Evolutionary conservation across 1,140 invertebrate genomes (phyloP), one percentile per base, ranked within the genome.

Genomic region (Panagrolaimus sp.): DNA sequence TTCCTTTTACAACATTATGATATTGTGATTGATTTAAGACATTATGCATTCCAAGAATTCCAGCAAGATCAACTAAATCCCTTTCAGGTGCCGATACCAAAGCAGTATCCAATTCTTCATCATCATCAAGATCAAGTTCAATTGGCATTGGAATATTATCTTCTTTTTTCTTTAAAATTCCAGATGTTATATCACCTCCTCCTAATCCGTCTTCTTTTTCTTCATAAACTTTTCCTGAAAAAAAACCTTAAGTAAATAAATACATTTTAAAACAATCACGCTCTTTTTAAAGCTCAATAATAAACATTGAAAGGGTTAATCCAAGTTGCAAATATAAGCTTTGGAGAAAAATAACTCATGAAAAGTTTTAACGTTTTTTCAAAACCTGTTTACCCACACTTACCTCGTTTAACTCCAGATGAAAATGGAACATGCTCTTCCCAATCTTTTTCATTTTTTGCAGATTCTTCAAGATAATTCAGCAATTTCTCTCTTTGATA

Each of bases 11-110:
- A 47, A 94, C 96, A 65, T 94, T 94, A 85, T 98, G 93, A 85
- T 96, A 99, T 85, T 99, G 96, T 84, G 96, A 94, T 88, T 98
- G 96, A 86, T 97, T 98, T 89, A 99, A 91, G 91, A 98, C 96
- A 64, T 94, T 97, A 86, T 98, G 95, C 87, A 99, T 96, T 78
- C 96, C 80, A 12, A 82, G 79, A 79, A 85, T 87, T 93, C 93
- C 93, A 82, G 96, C 96, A 79, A 99, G 88, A 88, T 99, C 96
- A 77, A 98, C 97, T 74, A 99, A 91, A 88, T 99, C 96, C 85
- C 96, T 93, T 86, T 98, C 95, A 72, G 91, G 89, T 45, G 96
- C 96, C 76, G 52, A 58, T 28, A 64, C 63, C 28, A 64, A 32
- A 15, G 64, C 28, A 17, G 63, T 64, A 43, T 64, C 63, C 5